Percentiles rank a stretch among this genome's conserved stretches.
Evolutionary conservation across 2,797 vertebrate species (phyloP).

Genomic region (Fundulus diaphanus): DNA sequence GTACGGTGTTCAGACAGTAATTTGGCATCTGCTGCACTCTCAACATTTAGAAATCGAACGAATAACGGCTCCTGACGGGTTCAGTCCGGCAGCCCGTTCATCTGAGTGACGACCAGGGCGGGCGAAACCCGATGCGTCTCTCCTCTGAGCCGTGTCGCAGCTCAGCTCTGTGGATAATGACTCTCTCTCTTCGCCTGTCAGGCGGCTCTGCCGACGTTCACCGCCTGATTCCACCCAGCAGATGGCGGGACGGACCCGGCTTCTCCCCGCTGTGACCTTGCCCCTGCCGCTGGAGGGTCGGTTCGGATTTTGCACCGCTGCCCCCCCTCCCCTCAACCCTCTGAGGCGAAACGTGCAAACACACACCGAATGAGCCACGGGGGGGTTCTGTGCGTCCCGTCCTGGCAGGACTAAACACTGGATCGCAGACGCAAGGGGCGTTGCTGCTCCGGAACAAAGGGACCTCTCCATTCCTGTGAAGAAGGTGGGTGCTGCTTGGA

Average conservation of each 20-base stretch:
- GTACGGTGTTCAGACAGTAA: no score
- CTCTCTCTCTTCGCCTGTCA: not conserved
- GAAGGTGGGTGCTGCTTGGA: constrained; percentile 40
- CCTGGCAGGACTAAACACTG: not conserved
- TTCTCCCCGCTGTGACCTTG: constrained; percentile 58
- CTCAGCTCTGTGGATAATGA: not conserved
- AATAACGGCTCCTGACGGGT: no score
- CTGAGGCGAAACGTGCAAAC: constrained; percentile 22
- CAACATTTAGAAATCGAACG: no score
- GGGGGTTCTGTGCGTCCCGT: not conserved
- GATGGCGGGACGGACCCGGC: constrained; percentile 48
- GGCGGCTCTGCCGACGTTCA: not conserved
- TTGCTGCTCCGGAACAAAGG: constrained; percentile 8
- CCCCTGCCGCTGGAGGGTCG: constrained; percentile 40
- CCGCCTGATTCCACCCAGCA: constrained; percentile 56
- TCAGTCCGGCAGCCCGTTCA: not conserved
- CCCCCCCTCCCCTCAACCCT: not conserved
- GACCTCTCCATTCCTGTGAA: constrained; percentile 15
- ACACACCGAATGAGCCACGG: constrained; percentile 16
- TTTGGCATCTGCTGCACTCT: no score
- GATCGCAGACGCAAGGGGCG: not conserved
- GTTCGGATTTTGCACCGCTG: not conserved
- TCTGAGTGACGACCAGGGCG: no score
- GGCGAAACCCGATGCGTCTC: no score
- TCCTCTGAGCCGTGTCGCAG: not conserved